Evolutionary conservation across 2,113 vertebrate species (phyloP).

Genomic region (Sinosuthora webbiana): DNA sequence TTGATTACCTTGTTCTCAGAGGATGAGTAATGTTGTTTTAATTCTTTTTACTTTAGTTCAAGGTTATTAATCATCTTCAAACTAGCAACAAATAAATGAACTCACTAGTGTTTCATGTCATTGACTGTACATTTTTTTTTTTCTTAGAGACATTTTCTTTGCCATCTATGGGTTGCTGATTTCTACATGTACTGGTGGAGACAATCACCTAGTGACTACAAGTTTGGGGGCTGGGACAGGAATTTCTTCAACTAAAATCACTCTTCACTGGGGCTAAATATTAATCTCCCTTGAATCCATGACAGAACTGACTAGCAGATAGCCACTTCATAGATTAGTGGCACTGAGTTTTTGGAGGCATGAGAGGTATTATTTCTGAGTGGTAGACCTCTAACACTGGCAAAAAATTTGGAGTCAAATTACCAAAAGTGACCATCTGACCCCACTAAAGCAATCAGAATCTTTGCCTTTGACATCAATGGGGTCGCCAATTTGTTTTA

Average conservation of each 20-base stretch:
- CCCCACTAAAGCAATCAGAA: not conserved
- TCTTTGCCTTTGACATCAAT: not conserved
- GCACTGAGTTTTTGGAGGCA: not conserved
- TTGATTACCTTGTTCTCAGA: constrained; percentile 32
- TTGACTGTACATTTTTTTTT: not conserved
- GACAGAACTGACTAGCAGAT: not conserved
- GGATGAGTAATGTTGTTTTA: constrained; percentile 58
- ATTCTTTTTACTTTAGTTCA: constrained; percentile 29
- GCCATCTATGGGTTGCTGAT: not conserved
- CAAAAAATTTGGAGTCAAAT: not conserved
- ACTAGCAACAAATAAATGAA: not conserved
- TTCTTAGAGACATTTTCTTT: not conserved
- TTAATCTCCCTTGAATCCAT: not conserved
- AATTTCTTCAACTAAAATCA: not conserved
- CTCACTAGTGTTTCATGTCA: not conserved
- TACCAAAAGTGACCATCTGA: not conserved
- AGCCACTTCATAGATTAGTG: not conserved
- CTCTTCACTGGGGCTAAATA: not conserved
- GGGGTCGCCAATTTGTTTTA: not conserved
- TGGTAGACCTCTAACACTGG: not conserved
- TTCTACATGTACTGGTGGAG: not conserved
- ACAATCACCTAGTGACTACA: not conserved
- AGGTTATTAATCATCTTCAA: constrained; percentile 18
- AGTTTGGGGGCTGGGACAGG: not conserved
- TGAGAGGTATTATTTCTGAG: not conserved